A percentile compares a stretch with the other conserved stretches of the same genome.
phyloP scores from a whole-genome alignment of 2,113 vertebrate genomes.

The Caranx ignobilis region DNA sequence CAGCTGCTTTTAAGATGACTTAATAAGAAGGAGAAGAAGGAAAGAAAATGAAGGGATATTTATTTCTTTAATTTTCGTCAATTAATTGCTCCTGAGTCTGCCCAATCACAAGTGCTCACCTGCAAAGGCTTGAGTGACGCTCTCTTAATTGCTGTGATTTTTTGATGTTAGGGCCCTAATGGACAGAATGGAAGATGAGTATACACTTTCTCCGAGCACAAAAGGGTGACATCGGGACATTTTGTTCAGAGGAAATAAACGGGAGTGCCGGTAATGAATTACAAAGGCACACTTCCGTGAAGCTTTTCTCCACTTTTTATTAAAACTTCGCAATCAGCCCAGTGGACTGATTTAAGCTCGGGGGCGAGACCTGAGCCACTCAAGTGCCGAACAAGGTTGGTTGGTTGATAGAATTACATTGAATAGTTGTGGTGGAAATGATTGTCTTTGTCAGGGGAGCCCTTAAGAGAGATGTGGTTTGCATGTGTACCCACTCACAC shows the following conservation, averaged over 20 bases:
- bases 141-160: conserved; percentile 75
- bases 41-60: conserved; percentile 57
- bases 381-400: conserved; percentile 27
- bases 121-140: conserved; percentile 62
- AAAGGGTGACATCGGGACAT: conserved; percentile 35
- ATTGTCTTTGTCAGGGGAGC: conserved; percentile 45
- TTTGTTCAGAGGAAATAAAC: conserved; percentile 31
- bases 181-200: conserved; percentile 60
- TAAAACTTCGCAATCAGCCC: conserved; percentile 54
- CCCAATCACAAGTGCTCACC: conserved; percentile 74
- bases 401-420: conserved; percentile 39
- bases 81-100: conserved; percentile 54
- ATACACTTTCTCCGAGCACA: conserved; percentile 37
- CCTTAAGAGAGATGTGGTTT: conserved; percentile 28
- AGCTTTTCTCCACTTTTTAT: conserved; percentile 42
- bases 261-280: conserved; percentile 57
- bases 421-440: conserved; percentile 47
- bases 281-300: conserved; percentile 45
- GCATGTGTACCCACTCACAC: neutral
- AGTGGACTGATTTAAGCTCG: conserved; percentile 49
- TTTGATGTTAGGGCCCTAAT: conserved; percentile 64
- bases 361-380: conserved; percentile 53
- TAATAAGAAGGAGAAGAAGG: conserved; percentile 26
- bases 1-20: conserved; percentile 44
- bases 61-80: conserved; percentile 60